Evolutionary conservation across 2,113 vertebrate genomes (phyloP), one percentile per base, ranked within the genome.

Genomic region (crab-eating macaque (Macaca fascicularis)): DNA sequence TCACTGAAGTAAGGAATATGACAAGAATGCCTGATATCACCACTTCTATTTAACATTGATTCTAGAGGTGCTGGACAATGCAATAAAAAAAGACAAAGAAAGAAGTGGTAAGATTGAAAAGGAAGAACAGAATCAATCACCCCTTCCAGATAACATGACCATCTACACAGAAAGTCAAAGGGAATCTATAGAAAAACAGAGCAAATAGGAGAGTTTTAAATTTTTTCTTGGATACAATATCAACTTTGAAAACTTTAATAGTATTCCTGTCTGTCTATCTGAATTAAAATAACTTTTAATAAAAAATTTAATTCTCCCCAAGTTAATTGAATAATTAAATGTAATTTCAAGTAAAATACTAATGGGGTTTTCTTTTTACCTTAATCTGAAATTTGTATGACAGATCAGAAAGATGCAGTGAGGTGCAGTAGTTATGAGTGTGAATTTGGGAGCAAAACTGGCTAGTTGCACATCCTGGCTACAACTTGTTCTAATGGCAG

Each of bases 41-140:
- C 25, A 61, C 48, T 96, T 97, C 48, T 78, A 57, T 52, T 35
- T 93, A 92, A 82, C 48, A 64, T 38, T 74, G 72, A 61, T 78
- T 86, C 52, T 52, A 50, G 76, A 69, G 69, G 52, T 76, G 25
- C 43, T 94, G 22, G 59, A 86, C 52, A 75, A 40, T 74, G 19
- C 75, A 92, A 52, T 59, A 89, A 81, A 48, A 81, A 80, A 70
- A n/a, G 57, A 48, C 57, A 72, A 81, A 48, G 38, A 89, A 72
- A 45, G 40, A 87, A 87, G 40, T 59, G 57, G 50, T 57, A 83
- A 86, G 50, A 50, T 22, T 78, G 74, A 22, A 90, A 90, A 81
- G 55, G 50, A 90, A 90, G 55, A 82, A 14, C 12, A 80, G 35
- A 76, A 61, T 38, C 9, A 3, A 6, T 35, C 4, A 27, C 27